Percentiles rank a stretch among this genome's conserved stretches.
Conservation (phyloP, 2,113 vertebrate genomes). For the Thalassoma bifasciatum region DNA sequence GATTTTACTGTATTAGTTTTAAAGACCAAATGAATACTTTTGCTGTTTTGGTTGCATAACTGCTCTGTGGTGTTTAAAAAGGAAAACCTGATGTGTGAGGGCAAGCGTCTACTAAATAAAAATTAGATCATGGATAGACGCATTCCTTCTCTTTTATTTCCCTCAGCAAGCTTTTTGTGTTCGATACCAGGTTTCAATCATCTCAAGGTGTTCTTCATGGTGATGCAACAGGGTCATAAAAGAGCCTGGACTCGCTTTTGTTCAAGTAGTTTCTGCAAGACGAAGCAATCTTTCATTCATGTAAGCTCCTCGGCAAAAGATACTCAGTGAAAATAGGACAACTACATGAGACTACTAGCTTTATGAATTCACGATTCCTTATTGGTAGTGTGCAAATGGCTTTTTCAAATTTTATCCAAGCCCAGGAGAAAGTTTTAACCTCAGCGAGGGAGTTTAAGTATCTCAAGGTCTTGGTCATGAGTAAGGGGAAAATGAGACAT, state of each 20-base stretch:
- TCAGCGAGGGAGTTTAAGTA: no score
- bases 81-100: slow-evolving; percentile 17
- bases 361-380: no score
- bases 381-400: no score
- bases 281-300: not conserved
- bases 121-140: slow-evolving; percentile 36
- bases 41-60: slow-evolving; percentile 38
- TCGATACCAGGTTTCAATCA: slow-evolving; percentile 21
- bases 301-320: no score
- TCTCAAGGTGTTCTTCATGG: not conserved
- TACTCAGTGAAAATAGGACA: no score
- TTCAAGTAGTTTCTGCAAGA: not conserved
- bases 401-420: no score
- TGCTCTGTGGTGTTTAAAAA: slow-evolving; percentile 12
- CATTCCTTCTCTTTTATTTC: not conserved
- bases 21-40: slow-evolving; percentile 24
- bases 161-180: slow-evolving; percentile 8
- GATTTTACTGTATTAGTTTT: slow-evolving; percentile 26
- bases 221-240: not conserved
- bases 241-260: not conserved
- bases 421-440: no score
- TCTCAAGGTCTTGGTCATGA: no score
- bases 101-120: slow-evolving; percentile 8
- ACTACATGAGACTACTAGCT: no score
- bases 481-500: no score